These are phyloP conservation scores for Cyphomyrus plagiostoma DNA, from an alignment of 2,113 vertebrate genomes.

Conservation along the genomic window DNA sequence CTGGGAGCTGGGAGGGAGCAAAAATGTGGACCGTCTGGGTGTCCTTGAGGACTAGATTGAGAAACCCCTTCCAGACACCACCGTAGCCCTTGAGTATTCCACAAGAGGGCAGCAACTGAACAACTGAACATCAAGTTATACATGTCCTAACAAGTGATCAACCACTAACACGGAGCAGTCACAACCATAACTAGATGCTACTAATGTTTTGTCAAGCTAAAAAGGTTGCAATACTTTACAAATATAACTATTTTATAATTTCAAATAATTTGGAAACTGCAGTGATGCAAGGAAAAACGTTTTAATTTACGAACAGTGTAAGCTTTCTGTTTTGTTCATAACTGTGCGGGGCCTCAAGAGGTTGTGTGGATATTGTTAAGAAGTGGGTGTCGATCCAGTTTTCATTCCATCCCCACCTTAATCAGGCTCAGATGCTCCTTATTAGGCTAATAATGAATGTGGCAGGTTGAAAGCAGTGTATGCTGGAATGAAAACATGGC, in stretches of 20 bases:
- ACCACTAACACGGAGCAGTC: neutral
- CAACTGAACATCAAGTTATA: neutral
- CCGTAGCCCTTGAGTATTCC: slow-evolving; percentile 6
- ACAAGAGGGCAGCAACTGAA: slow-evolving; percentile 24
- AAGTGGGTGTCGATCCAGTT: neutral
- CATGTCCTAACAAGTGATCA: neutral
- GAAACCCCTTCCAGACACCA: neutral
- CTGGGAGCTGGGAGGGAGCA: neutral
- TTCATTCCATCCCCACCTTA: neutral
- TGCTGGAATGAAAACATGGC: neutral
- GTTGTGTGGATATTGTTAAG: neutral
- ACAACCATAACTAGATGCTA: neutral
- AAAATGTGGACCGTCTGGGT: neutral
- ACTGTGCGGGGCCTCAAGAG: neutral
- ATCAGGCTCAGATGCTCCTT: neutral
- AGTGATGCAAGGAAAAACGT: neutral
- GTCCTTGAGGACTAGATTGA: neutral
- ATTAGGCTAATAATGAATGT: neutral
- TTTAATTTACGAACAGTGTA: neutral
- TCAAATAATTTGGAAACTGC: neutral
- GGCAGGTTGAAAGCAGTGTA: neutral
- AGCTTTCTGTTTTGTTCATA: neutral
- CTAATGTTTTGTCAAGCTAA: neutral
- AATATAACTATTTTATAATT: neutral
- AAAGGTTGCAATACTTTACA: neutral